phyloP scores from a whole-genome alignment of 2,113 vertebrate species.

The Aphelocoma coerulescens region DNA sequence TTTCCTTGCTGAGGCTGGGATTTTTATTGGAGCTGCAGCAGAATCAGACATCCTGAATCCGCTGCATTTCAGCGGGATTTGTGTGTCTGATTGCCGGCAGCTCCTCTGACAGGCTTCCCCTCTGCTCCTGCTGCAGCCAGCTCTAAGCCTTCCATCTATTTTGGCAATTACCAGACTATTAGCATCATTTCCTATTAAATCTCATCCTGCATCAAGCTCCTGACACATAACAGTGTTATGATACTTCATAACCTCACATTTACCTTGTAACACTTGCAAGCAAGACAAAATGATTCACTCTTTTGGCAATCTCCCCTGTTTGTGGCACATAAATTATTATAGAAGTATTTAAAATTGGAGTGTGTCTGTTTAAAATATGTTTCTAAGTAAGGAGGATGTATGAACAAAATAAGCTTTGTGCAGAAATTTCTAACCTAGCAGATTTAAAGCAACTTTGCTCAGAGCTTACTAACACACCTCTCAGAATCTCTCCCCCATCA shows the following conservation, averaged over 20 bases:
- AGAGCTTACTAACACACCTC: background rate
- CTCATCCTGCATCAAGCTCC: background rate
- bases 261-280: background rate
- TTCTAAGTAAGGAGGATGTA: background rate
- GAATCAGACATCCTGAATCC: background rate
- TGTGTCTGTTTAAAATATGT: background rate
- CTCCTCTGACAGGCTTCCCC: background rate
- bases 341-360: background rate
- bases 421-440: background rate
- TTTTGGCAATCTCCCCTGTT: background rate
- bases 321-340: background rate
- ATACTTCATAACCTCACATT: background rate
- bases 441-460: background rate
- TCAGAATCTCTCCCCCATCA: background rate
- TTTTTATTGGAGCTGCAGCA: background rate
- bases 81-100: background rate
- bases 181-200: background rate
- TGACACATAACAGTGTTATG: background rate
- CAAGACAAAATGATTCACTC: background rate
- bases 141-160: background rate
- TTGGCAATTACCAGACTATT: background rate
- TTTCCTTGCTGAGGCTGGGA: background rate
- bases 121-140: background rate
- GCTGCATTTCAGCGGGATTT: background rate
- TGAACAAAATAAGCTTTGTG: background rate